Base-by-base conservation (phyloP, 1,140 invertebrate genomes). In the Varroa destructor region DNA sequence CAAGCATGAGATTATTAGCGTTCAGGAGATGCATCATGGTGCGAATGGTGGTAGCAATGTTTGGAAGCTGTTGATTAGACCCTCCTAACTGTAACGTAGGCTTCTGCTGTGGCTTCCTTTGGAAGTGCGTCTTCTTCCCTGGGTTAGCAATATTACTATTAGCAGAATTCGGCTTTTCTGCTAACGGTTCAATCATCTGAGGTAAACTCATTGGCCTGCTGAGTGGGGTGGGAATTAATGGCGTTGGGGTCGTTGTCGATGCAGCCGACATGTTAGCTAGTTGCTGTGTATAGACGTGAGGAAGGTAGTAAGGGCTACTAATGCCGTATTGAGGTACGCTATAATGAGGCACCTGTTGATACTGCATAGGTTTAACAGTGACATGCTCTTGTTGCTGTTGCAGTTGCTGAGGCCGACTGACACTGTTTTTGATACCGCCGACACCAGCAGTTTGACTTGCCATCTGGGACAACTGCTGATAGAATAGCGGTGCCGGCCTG, bases 11-110 rank as follows among this genome's bases (percentile, higher is more conserved):
- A 40, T 67, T 67, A 37, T 67, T 67, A 10, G 40, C 46, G 37
- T 67, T 67, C 1, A 67, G 61, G 12, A 67, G 40, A 8, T 67
- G 61, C 61, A 67, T 67, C 61, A 67, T 67, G 61, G 61, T 43
- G 40, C 61, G 61, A 46, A 67, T 67, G 1, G 61, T 67, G 12
- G 14, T 67, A 14, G 61, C 40, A 43, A 67, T 67, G 46, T 67
- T 67, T 40, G 61, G 61, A 12, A 46, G 40, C 61, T 67, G 61
- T 40, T 14, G 12, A 12, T 14, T 3, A 12, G 37, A 12, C 1
- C 10, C 37, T n/a, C 46, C 40, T 14, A 43, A 43, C 61, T n/a
- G 61, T 25, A 14, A 10, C 37, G 61, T 46, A 40, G 40, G 40
- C 61, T 40, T 40, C 12, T 43, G 14, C 61, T 12, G 61, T 4